phyloP scores from a whole-genome alignment of 2,888 invertebrate species.

The Bursaphelenchus okinawaensis region DNA sequence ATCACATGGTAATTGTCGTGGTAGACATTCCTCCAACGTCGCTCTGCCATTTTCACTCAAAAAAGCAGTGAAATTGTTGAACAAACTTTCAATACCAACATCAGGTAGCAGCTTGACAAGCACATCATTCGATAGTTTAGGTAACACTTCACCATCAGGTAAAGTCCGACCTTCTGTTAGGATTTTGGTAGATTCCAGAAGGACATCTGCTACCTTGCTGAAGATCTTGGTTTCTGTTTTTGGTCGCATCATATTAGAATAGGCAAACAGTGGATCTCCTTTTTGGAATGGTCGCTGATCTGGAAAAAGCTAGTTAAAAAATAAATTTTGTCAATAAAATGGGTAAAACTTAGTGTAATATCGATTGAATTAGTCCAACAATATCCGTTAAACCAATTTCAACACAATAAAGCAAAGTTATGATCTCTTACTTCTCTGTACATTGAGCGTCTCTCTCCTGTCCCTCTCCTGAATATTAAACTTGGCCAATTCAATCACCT shows the following conservation, averaged over 20 bases:
- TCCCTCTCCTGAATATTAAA: slow-evolving; percentile 45
- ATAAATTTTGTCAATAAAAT: neutral
- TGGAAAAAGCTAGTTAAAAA: slow-evolving; percentile 14
- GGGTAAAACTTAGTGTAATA: too few species aligned
- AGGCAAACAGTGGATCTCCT: slow-evolving; percentile 36
- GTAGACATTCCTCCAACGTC: slow-evolving; percentile 33
- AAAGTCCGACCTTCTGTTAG: slow-evolving; percentile 23
- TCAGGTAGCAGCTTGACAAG: slow-evolving; percentile 36
- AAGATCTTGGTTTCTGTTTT: slow-evolving; percentile 44
- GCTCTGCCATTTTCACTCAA: slow-evolving; percentile 28
- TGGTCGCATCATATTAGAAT: slow-evolving; percentile 49
- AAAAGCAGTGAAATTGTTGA: slow-evolving; percentile 39
- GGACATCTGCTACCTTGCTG: slow-evolving; percentile 37
- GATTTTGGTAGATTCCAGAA: slow-evolving; percentile 42
- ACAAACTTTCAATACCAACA: slow-evolving; percentile 31
- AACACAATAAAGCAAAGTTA: too few species aligned
- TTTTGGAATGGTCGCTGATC: slow-evolving; percentile 30
- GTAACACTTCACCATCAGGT: slow-evolving; percentile 28
- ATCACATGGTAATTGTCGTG: slow-evolving; percentile 48
- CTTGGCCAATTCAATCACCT: slow-evolving; percentile 47
- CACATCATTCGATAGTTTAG: slow-evolving; percentile 23
- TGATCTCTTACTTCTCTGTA: slow-evolving; percentile 40
- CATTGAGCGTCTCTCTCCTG: slow-evolving; percentile 42
- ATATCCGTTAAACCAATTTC: slow-evolving; percentile 8
- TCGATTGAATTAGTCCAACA: too few species aligned